phyloP scores from a whole-genome alignment of 2,888 invertebrate species.

The Sussaba pulchella region DNA sequence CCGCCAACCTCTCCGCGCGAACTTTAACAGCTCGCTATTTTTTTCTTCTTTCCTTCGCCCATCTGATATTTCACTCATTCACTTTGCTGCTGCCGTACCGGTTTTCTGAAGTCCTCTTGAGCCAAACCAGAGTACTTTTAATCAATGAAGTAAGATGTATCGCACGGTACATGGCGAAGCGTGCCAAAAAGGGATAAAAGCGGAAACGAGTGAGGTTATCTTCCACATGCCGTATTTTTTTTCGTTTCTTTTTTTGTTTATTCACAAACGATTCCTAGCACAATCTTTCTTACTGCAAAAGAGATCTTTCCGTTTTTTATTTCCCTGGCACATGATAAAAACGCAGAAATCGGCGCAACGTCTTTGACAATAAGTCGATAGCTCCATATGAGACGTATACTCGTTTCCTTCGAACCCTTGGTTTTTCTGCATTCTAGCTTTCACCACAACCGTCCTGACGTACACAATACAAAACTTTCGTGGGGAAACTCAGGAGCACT shows the following conservation, averaged over 20 bases:
- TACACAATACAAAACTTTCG: conserved; percentile 44
- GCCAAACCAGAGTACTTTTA: conserved; percentile 5
- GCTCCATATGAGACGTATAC: conserved; percentile 7
- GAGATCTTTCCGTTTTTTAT: background rate
- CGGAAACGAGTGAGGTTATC: background rate
- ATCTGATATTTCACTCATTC: conserved; percentile 9
- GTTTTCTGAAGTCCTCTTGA: background rate
- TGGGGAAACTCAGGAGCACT: conserved; percentile 35
- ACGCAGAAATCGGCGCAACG: conserved; percentile 7
- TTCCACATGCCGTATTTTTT: background rate
- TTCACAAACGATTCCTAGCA: background rate
- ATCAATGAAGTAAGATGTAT: conserved; percentile 20
- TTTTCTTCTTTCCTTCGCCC: background rate
- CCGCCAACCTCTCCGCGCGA: conserved; percentile 18
- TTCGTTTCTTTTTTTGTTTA: too few relatives aligned
- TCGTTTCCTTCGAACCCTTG: conserved; percentile 8
- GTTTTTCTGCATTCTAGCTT: background rate
- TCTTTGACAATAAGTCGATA: conserved; percentile 26
- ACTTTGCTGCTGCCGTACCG: background rate
- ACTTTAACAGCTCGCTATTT: conserved; percentile 30
- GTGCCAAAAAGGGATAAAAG: conserved; percentile 6
- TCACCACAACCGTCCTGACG: conserved; percentile 13
- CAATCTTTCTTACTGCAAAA: conserved; percentile 17
- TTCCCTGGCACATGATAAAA: conserved; percentile 15
- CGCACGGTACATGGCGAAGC: background rate